Base-by-base conservation (phyloP, 2,888 invertebrate species). In the Megastigmus dorsalis region DNA sequence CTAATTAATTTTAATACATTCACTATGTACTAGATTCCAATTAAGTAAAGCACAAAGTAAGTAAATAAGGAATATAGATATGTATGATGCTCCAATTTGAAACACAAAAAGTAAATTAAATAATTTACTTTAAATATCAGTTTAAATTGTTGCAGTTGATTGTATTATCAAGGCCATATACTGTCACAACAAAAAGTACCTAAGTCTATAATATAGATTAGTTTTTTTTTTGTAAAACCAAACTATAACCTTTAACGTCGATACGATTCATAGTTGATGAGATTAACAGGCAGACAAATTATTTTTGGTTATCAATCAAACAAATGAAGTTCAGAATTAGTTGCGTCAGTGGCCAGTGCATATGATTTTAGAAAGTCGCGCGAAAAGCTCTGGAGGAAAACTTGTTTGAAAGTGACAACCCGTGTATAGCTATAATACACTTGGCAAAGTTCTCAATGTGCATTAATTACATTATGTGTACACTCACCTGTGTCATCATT, bases 241-340 rank as follows among this genome's bases (percentile, higher is more conserved):
- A 28, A 38, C 18, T 30, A 59, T 59, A 68, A 68, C 68, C 66
- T 68, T n/a, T n/a, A n/a, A n/a, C n/a, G n/a, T n/a, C n/a, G n/a
- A n/a, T n/a, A n/a, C n/a, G n/a, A n/a, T n/a, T n/a, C n/a, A n/a
- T n/a, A n/a, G n/a, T n/a, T n/a, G n/a, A n/a, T n/a, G n/a, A n/a
- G n/a, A n/a, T n/a, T n/a, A n/a, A n/a, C n/a, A n/a, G n/a, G n/a
- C n/a, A n/a, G n/a, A n/a, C n/a, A n/a, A n/a, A n/a, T n/a, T n/a
- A n/a, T n/a, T n/a, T n/a, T n/a, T n/a, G n/a, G n/a, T n/a, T n/a
- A n/a, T n/a, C n/a, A n/a, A n/a, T n/a, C n/a, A n/a, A n/a, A n/a
- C n/a, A n/a, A n/a, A n/a, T n/a, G n/a, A n/a, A n/a, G n/a, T n/a
- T n/a, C n/a, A n/a, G n/a, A n/a, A n/a, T n/a, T n/a, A n/a, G n/a